Evolutionary conservation across 1,140 invertebrate genomes (phyloP).

Genomic region (Drosophila eugracilis): DNA sequence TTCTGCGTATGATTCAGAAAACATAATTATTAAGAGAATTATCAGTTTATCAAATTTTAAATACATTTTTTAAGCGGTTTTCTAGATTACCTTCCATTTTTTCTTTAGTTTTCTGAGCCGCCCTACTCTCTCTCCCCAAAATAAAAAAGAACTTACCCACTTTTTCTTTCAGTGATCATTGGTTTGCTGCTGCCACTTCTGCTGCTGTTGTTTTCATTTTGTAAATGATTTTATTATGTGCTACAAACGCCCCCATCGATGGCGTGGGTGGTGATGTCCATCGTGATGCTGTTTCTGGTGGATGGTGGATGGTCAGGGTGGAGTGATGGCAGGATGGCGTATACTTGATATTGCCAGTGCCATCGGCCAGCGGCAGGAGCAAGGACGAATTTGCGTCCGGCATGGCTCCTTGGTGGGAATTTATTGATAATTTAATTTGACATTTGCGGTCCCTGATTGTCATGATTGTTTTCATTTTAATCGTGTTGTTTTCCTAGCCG

Average conservation of each 20-base stretch:
- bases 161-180: slow-evolving; percentile 19
- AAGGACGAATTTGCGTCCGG: slow-evolving; percentile 70
- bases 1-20: too few species aligned
- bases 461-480: slow-evolving; percentile 84
- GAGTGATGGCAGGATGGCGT: slow-evolving; percentile 43
- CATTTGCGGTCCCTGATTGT: slow-evolving; percentile 83
- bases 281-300: slow-evolving; percentile 16
- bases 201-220: slow-evolving; percentile 73
- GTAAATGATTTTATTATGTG: slow-evolving; percentile 83
- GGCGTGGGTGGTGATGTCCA: slow-evolving; percentile 13
- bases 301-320: slow-evolving; percentile 19
- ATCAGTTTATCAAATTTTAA: too few species aligned
- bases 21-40: too few species aligned
- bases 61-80: too few species aligned
- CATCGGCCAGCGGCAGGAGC: slow-evolving; percentile 18
- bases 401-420: slow-evolving; percentile 61
- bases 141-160: background rate
- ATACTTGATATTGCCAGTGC: slow-evolving; percentile 73
- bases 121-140: too few species aligned
- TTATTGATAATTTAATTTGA: slow-evolving; percentile 84
- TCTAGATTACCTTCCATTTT: too few species aligned
- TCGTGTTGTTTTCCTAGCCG: slow-evolving; percentile 63
- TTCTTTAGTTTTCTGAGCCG: too few species aligned
- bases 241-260: slow-evolving; percentile 53
- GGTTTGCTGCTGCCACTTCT: slow-evolving; percentile 24